Evolutionary conservation across 2,113 vertebrate species (phyloP).

Genomic region (Emydura subglobosa): DNA sequence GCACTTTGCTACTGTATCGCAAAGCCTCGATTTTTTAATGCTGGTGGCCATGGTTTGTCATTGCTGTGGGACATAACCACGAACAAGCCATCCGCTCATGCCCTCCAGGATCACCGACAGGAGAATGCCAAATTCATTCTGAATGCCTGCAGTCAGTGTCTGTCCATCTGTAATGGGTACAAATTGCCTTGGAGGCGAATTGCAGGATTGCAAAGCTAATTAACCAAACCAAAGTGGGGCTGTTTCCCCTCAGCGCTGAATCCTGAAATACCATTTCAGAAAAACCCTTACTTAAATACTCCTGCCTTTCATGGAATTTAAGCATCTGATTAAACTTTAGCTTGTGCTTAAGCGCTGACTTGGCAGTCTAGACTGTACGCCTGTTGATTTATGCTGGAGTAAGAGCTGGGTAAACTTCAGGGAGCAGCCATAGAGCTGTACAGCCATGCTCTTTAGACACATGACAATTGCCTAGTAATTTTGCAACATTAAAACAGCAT

Average conservation of each 20-base stretch:
- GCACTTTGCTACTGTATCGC: background rate
- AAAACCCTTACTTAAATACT: background rate
- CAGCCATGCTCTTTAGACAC: conserved; percentile 29
- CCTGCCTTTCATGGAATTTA: background rate
- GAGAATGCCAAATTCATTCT: background rate
- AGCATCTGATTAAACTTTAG: conserved; percentile 50
- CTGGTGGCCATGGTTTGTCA: background rate
- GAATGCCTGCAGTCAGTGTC: background rate
- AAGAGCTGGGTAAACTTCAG: conserved; percentile 4
- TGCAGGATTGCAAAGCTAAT: background rate
- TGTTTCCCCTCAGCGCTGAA: background rate
- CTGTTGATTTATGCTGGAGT: conserved; percentile 51
- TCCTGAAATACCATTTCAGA: background rate
- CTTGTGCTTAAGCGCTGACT: background rate
- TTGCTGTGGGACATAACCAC: background rate
- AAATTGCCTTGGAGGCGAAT: background rate
- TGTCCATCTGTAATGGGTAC: accelerated
- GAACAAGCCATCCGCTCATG: background rate
- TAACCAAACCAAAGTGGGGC: background rate
- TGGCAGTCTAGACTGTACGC: conserved; percentile 21
- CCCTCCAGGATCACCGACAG: background rate
- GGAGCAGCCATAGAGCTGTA: conserved; percentile 11
- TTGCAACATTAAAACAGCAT: conserved; percentile 52
- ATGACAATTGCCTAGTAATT: conserved; percentile 59
- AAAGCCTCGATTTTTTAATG: background rate